Evolutionary conservation across 2,113 vertebrate species (phyloP).

Genomic region (Ammodramus savannarum): DNA sequence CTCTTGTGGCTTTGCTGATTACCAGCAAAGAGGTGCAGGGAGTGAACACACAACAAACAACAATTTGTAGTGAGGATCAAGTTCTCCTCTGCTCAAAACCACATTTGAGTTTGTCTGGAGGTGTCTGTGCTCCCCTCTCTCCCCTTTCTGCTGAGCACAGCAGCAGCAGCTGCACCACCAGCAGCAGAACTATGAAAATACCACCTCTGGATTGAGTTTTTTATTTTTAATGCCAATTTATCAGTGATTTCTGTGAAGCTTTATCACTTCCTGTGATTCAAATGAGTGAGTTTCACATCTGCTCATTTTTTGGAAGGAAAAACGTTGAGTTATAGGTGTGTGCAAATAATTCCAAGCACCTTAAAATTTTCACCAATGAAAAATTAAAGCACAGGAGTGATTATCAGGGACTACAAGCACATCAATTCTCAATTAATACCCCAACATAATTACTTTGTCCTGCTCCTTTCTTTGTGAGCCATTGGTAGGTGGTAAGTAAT

Average conservation of each 20-base stretch:
- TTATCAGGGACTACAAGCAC: background rate
- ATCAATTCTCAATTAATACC: background rate
- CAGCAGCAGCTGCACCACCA: background rate
- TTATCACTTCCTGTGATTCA: background rate
- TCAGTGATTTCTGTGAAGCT: background rate
- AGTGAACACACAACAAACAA: background rate
- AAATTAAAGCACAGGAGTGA: background rate
- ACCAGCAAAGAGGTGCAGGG: background rate
- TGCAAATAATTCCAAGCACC: background rate
- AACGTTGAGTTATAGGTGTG: too few species aligned
- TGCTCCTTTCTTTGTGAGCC: conserved; percentile 13
- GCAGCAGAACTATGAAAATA: background rate
- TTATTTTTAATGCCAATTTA: background rate
- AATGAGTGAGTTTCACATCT: background rate
- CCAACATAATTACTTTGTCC: background rate
- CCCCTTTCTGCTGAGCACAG: background rate
- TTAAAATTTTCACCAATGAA: background rate
- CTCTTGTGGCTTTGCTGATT: background rate
- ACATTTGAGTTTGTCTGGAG: background rate
- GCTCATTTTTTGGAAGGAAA: background rate
- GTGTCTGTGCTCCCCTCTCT: background rate
- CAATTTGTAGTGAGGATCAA: background rate
- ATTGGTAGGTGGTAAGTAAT: conserved; percentile 50
- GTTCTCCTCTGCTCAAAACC: background rate
- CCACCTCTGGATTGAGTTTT: background rate